Base-by-base conservation (phyloP, 1,140 invertebrate genomes). In the Melanaphis sacchari region DNA sequence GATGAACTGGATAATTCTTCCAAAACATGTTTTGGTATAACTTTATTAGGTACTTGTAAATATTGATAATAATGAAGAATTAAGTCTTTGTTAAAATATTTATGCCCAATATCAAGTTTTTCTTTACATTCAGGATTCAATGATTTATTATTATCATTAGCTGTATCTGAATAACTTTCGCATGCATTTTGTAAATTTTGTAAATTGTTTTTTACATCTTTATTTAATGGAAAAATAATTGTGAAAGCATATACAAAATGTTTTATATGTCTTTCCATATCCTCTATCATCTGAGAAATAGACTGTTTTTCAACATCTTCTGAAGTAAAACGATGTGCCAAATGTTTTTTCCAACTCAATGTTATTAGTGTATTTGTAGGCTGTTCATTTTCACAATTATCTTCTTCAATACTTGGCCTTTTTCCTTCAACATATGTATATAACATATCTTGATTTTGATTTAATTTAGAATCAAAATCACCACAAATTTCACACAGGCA, bases 391-490 rank as follows among this genome's bases (percentile, higher is more conserved):
- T 93, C 81, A 31, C 84, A 52, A 49, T 52, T 84, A 24, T 84
- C 81, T 81, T 91, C 76, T 36, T 76, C 90, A 82, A 91, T 46
- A 82, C 46, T 82, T 24, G 90, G 90, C 24, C 82, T 82, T 82
- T 91, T 91, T 6, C 76, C 90, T 36, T 91, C 90, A 9, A 93
- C 91, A 40, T 93, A 93, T 38, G 76, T 93, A 36, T 84, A 26
- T 24, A 93, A 54, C 81, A 93, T 93, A 0, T 52, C 46, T 84
- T 93, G 91, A 52, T 93, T 93, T 38, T 84, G 81, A 0, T 93
- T 93, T 21, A 93, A 49, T 85, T 93, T 93, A 38, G 76, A 93
- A 82, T 93, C 91, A 49, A 93, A 84, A 84, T 93, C 91, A n/a
- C 76, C 46, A 84, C 91, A 93, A 40, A 93, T 93, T 11, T 82